Conservation (phyloP, 2,888 invertebrate genomes). For the Microctonus hyperodae region DNA sequence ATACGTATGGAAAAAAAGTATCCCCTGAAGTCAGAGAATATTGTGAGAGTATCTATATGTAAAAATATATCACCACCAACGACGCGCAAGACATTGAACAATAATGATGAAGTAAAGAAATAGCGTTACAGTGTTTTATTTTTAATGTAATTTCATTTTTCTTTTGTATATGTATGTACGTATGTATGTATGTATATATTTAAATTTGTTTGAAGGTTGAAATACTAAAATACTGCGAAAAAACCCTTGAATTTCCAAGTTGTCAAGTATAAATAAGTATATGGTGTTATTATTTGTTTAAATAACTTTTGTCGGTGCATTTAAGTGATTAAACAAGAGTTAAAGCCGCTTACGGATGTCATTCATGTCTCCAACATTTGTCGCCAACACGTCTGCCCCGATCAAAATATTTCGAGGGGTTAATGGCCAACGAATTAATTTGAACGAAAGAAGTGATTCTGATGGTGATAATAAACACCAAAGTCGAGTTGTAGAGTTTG, state of each 20-base stretch:
- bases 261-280: too few relatives aligned
- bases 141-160: neutral
- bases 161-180: neutral
- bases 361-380: slow-evolving; percentile 39
- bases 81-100: neutral
- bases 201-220: too few relatives aligned
- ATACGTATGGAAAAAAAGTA: slow-evolving; percentile 11
- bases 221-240: too few relatives aligned
- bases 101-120: neutral
- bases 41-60: neutral
- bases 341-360: slow-evolving; percentile 11
- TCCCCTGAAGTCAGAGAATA: neutral
- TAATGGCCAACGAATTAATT: slow-evolving; percentile 36
- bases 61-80: neutral
- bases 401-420: slow-evolving; percentile 38
- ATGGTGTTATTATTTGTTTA: too few relatives aligned
- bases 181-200: neutral
- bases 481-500: slow-evolving; percentile 37
- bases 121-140: neutral
- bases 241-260: too few relatives aligned
- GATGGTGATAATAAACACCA: slow-evolving; percentile 23
- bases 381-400: slow-evolving; percentile 29
- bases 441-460: slow-evolving; percentile 33
- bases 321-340: neutral
- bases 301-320: too few relatives aligned